A percentile compares a stretch with the other conserved stretches of the same genome.
Evolutionary conservation across 1,140 invertebrate genomes (phyloP).

Genomic region (Papilio xuthus): DNA sequence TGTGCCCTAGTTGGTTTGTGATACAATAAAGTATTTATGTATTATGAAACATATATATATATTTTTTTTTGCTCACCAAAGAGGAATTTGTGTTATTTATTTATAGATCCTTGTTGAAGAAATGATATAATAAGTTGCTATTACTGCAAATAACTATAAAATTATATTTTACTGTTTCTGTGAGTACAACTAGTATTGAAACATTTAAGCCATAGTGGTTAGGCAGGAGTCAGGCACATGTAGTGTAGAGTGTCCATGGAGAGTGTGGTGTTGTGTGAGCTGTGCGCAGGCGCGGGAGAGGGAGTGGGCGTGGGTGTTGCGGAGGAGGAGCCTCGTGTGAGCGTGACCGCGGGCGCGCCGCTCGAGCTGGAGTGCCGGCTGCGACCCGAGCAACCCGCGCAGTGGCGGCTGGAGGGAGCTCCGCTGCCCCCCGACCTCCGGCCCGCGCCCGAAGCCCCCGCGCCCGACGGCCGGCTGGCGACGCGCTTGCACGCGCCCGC

Average conservation of each 20-base stretch:
- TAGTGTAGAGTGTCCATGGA: constrained; percentile 33
- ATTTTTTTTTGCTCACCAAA: too few species aligned
- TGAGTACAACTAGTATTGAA: neutral
- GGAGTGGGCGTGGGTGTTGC: constrained; percentile 39
- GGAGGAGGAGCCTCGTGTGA: constrained; percentile 48
- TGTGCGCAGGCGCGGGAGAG: constrained; percentile 37
- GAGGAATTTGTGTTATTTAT: too few species aligned
- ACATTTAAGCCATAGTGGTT: constrained; percentile 17
- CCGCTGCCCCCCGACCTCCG: constrained; percentile 53
- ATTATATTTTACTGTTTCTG: too few species aligned
- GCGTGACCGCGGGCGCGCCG: constrained; percentile 55
- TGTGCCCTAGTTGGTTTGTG: too few species aligned
- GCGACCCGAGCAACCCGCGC: constrained; percentile 60
- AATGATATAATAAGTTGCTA: too few species aligned
- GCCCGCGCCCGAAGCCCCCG: constrained; percentile 48
- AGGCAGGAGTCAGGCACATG: neutral
- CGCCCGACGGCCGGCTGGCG: constrained; percentile 42
- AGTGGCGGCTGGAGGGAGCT: constrained; percentile 56
- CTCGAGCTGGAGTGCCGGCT: constrained; percentile 58
- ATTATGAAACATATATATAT: too few species aligned
- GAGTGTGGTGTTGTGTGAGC: constrained; percentile 1
- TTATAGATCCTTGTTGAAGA: too few species aligned
- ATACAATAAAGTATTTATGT: too few species aligned
- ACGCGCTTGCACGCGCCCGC: constrained; percentile 50
- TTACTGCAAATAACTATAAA: too few species aligned